Evolutionary conservation across 2,888 invertebrate species (phyloP).

Genomic region (Hypercompe scribonia): DNA sequence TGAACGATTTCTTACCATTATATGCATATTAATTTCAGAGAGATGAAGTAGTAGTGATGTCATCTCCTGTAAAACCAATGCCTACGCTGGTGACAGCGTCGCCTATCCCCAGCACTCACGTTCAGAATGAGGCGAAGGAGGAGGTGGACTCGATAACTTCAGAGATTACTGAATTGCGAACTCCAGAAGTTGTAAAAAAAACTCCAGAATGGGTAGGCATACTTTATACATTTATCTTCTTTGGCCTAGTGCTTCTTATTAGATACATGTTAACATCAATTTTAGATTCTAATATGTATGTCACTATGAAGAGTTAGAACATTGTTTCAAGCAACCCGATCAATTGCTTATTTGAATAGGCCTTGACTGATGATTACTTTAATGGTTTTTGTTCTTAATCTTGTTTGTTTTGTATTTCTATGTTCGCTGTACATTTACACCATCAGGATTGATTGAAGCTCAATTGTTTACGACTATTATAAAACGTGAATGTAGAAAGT

Average conservation of each 20-base stretch:
- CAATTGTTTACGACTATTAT: too few relatives aligned
- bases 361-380: background rate
- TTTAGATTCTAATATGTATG: background rate
- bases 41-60: constrained; percentile 38
- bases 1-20: background rate
- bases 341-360: background rate
- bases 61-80: constrained; percentile 59
- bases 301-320: background rate
- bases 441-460: background rate
- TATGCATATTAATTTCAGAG: constrained; percentile 49
- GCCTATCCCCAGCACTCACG: constrained; percentile 31
- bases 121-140: constrained; percentile 36
- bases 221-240: constrained; percentile 1
- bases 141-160: constrained; percentile 73
- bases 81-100: constrained; percentile 47
- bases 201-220: constrained; percentile 71
- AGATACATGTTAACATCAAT: constrained; percentile 10
- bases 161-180: constrained; percentile 68
- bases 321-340: background rate
- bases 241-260: constrained; percentile 9
- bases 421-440: background rate
- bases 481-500: too few relatives aligned
- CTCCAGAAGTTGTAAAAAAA: constrained; percentile 57
- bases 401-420: background rate
- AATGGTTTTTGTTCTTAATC: background rate